A percentile compares a stretch with the other conserved stretches of the same genome.
Evolutionary conservation across 2,113 vertebrate species (phyloP).

Genomic region (Hydrolagus affinis): DNA sequence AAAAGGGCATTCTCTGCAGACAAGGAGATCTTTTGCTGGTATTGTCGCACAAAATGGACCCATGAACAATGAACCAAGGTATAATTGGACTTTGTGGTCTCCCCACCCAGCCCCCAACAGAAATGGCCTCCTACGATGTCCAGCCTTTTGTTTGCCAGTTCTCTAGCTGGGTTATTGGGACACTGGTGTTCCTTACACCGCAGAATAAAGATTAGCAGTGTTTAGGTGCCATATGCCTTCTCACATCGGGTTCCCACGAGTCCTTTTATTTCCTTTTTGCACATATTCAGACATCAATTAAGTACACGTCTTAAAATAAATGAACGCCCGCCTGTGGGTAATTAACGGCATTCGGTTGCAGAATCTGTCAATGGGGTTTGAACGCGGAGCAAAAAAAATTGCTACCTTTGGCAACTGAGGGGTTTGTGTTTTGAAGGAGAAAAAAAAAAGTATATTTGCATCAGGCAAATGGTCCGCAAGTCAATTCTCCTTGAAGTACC

Average conservation of each 20-base stretch:
- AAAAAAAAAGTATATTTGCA: slow-evolving; percentile 17
- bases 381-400: not conserved
- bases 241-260: not conserved
- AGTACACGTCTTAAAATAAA: slow-evolving; percentile 1
- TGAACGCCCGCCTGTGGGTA: not conserved
- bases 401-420: not conserved
- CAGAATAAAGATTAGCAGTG: not conserved
- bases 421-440: not conserved
- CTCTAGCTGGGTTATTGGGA: not conserved
- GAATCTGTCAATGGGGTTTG: not conserved
- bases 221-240: slow-evolving; percentile 4
- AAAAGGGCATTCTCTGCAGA: too few species aligned
- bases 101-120: too few species aligned
- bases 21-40: too few species aligned
- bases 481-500: slow-evolving; percentile 22
- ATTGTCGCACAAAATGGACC: too few species aligned
- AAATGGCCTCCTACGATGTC: too few species aligned
- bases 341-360: not conserved
- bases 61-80: too few species aligned
- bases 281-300: slow-evolving; percentile 25
- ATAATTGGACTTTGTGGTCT: too few species aligned
- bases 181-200: not conserved
- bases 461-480: slow-evolving; percentile 4
- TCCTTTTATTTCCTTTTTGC: not conserved
- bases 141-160: slow-evolving; percentile 4